Evolutionary conservation across 2,797 vertebrate species (phyloP).

Genomic region (Phataginus tricuspis): DNA sequence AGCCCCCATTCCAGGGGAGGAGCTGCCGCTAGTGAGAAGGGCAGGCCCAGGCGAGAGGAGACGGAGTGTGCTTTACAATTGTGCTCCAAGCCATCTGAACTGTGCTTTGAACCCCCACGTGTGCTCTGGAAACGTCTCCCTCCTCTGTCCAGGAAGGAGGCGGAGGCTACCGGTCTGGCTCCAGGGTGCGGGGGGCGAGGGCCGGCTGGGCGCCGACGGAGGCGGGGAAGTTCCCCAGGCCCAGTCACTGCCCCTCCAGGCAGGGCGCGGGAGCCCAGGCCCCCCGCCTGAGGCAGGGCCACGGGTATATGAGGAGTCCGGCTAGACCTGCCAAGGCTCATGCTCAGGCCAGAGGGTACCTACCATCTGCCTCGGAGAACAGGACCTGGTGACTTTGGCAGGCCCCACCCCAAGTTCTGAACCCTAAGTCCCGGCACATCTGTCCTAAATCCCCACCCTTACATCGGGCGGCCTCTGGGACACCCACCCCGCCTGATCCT

Average conservation of each 20-base stretch:
- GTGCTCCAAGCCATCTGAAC: constrained; percentile 52
- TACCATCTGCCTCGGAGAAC: background rate
- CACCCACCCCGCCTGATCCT: background rate
- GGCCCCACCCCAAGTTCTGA: background rate
- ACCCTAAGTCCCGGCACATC: background rate
- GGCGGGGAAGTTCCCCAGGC: background rate
- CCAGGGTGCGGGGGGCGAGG: background rate
- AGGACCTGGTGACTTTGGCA: background rate
- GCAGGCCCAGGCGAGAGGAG: background rate
- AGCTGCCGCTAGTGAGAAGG: constrained; percentile 61
- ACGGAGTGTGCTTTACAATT: constrained; percentile 50
- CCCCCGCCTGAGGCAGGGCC: background rate
- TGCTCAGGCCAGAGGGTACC: background rate
- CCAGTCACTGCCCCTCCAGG: background rate
- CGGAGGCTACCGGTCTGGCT: background rate
- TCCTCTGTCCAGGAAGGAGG: background rate
- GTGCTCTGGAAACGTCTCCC: constrained; percentile 45
- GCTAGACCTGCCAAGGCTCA: background rate
- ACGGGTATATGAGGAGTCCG: background rate
- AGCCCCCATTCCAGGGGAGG: background rate
- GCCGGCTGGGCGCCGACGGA: background rate
- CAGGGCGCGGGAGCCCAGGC: background rate
- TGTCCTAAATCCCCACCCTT: background rate
- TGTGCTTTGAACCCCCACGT: constrained; percentile 57
- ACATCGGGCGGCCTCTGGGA: background rate